Evolutionary conservation across 2,113 vertebrate species (phyloP), one percentile per base, ranked within the genome.

Genomic region (Hippotragus niger): DNA sequence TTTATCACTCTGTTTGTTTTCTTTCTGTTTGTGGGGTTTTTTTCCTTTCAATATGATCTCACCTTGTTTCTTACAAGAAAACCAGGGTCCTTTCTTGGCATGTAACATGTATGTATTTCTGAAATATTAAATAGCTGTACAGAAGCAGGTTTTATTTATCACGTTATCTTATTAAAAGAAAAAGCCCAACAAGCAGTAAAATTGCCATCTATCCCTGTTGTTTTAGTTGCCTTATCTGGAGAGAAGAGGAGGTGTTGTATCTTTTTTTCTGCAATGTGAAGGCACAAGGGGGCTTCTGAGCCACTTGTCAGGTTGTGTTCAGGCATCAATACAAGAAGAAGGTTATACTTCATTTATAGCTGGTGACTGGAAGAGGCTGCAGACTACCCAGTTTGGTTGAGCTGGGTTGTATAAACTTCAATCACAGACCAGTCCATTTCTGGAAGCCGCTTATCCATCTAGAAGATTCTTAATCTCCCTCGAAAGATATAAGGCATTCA

Each of bases 131-230:
- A 95, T 99, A 98, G 98, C 98, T 99, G 98, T 99, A 99, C 98
- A 99, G 99, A 99, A 98, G 98, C 99, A 98, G 98, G 97, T 98
- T 99, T 98, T 99, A 99, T 98, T 99, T 99, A 99, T 99, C 99
- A 92, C 96, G 98, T 98, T 99, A 98, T 98, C 97, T 98, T 98
- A 97, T 5, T 96, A 98, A 97, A 97, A 92, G 95, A 96, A 98
- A 98, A 98, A 97, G 97, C 98, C 98, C 98, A 98, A 94, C 97
- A 98, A 98, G 91, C 98, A 97, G 97, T 98, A 98, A 98, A 96
- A 94, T 98, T 98, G 98, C 98, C 98, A 98, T 98, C 97, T 98
- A 98, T 98, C 98, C 98, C 94, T 98, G 60, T 98, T 98, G 97
- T 97, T 97, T 98, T 97, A 98, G 98, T 98, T 99, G 98, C 98